A percentile compares a stretch with the other conserved stretches of the same genome.
These are phyloP conservation scores for Melanotaenia boesemani DNA, from an alignment of 2,797 vertebrate species.

Conservation along the genomic window DNA sequence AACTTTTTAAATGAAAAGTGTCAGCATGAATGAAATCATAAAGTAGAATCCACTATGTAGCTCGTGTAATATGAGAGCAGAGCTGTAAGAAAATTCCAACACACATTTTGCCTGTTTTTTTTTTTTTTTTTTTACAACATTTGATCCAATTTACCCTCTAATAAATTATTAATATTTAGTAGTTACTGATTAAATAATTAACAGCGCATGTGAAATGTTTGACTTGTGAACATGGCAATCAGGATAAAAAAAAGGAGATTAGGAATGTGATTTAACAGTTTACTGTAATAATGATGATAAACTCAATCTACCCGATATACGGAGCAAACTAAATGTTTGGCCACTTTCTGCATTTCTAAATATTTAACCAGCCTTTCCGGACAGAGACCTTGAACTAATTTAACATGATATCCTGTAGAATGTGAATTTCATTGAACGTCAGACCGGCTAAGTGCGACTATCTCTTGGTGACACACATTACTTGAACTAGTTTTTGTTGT, in stretches of 20 bases:
- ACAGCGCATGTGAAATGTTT: not conserved
- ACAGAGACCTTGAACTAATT: not conserved
- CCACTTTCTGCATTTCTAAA: not conserved
- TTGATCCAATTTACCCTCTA: not conserved
- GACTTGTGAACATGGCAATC: not conserved
- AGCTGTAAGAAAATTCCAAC: too few species aligned
- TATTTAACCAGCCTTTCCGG: not conserved
- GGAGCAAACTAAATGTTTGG: not conserved
- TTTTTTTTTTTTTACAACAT: too few species aligned
- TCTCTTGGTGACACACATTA: not conserved
- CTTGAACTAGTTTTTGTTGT: not conserved
- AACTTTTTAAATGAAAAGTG: too few species aligned
- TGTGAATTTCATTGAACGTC: not conserved
- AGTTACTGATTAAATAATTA: not conserved
- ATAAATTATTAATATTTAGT: not conserved
- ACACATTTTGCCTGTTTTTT: too few species aligned
- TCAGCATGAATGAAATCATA: too few species aligned
- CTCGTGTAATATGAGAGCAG: too few species aligned
- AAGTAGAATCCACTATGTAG: too few species aligned
- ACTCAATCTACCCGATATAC: not conserved
- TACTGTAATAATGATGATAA: not conserved
- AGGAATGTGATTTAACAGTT: too few species aligned
- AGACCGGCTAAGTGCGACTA: not conserved
- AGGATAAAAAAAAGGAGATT: too few species aligned
- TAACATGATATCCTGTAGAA: not conserved